phyloP scores from a whole-genome alignment of 2,888 invertebrate species.

The Volucella zonaria region DNA sequence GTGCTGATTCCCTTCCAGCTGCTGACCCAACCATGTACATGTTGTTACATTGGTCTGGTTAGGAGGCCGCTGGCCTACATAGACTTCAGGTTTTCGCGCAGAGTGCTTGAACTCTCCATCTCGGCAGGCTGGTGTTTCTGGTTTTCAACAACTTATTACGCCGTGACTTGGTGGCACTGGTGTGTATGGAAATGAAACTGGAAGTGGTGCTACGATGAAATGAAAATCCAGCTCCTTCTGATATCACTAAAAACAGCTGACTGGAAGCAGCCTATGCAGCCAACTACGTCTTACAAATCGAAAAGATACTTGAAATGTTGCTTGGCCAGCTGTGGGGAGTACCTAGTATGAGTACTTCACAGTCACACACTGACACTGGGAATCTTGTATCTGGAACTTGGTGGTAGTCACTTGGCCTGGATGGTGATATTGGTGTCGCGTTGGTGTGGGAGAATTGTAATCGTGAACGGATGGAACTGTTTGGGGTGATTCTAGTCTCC shows the following conservation, averaged over 20 bases:
- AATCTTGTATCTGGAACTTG: not conserved
- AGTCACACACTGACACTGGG: not conserved
- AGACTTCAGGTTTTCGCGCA: constrained; percentile 63
- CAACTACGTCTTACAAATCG: not conserved
- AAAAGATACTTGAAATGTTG: constrained; percentile 29
- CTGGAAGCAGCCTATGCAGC: constrained; percentile 45
- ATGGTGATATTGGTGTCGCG: not conserved
- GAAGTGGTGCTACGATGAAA: constrained; percentile 66
- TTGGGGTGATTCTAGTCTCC: constrained; percentile 51
- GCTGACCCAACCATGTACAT: constrained; percentile 26
- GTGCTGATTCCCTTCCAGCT: not conserved
- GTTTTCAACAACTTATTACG: constrained; percentile 35
- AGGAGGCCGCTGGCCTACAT: constrained; percentile 73
- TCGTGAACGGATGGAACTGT: constrained; percentile 46
- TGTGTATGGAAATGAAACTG: constrained; percentile 61
- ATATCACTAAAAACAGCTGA: constrained; percentile 64
- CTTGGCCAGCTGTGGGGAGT: constrained; percentile 43
- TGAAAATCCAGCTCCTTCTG: constrained; percentile 62
- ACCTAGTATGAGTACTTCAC: not conserved
- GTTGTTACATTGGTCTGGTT: constrained; percentile 71
- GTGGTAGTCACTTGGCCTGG: too few relatives aligned
- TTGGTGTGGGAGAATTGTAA: constrained; percentile 62
- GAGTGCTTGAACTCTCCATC: constrained; percentile 71
- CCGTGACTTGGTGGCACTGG: not conserved
- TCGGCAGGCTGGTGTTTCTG: constrained; percentile 57